Base-by-base conservation (phyloP, 1,140 invertebrate species). In the Bicyclus anynana region DNA sequence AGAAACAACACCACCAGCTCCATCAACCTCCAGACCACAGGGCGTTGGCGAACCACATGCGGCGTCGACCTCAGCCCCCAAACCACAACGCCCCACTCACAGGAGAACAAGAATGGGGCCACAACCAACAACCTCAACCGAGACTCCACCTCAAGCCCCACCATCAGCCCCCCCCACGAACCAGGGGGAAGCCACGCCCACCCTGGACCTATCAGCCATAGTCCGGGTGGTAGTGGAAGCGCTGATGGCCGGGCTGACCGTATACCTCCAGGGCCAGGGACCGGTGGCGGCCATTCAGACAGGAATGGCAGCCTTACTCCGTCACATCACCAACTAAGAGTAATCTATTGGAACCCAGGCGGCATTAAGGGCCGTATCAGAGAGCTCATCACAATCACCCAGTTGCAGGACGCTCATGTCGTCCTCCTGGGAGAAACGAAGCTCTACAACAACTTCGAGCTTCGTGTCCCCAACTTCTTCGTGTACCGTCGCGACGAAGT, bases 401-500 rank as follows among this genome's bases (percentile, higher is more conserved):
- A 52, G 35, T 52, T n/a, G 35, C 50, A 52, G 50, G n/a, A 37
- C 5, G 12, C n/a, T 2, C 33, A 51, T 10, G n/a, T 51, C 0
- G 38, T 51, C 6, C 33, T 51, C n/a, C 35, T 52, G 35, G 37
- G 50, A 13, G 50, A 52, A 16, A 51, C 48, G 0, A 18, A 37
- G 2, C 42, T 46, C 42, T 5, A 13, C 16, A n/a, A 49, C 9
- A 14, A 5, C 2, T 1, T 18, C 1, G 26, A 29, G 4, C 29
- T 49, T 10, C 26, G 29, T 6, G 10, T 49, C 1, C 55, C 47
- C 12, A 51, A 51, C 16, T 58, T 26, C 37, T 23, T 29, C 35
- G 40, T 44, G 16, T 59, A 51, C 14, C 48, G 56, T 3, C 48
- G 49, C 2, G 58, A 60, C 58, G 23, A 60, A 20, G 44, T 51